Percentiles rank a stretch among this genome's conserved stretches.
phyloP scores from a whole-genome alignment of 2,797 vertebrate species.

The Hyperoplus lanceolatus region DNA sequence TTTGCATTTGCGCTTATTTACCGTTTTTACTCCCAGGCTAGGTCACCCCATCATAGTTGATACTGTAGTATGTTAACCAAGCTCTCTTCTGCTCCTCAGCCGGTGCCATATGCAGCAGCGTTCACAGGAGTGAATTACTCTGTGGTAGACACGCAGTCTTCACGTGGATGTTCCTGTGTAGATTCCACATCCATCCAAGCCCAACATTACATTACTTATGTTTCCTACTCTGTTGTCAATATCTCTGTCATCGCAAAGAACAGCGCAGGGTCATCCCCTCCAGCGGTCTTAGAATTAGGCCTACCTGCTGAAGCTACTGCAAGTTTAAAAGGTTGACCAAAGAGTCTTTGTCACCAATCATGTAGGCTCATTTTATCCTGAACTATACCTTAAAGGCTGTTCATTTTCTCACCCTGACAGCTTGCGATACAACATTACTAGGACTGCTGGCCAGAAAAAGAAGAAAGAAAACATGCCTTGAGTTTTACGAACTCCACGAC shows the following conservation, averaged over 20 bases:
- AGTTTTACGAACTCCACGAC: constrained; percentile 65
- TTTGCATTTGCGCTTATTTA: too few species aligned
- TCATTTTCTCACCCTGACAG: constrained; percentile 39
- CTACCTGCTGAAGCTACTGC: constrained; percentile 21
- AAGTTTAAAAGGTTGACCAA: constrained; percentile 61
- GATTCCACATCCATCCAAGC: fast-evolving
- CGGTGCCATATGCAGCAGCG: constrained; percentile 29
- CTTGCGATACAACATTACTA: constrained; percentile 42
- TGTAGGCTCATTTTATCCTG: background rate
- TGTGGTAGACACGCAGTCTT: constrained; percentile 44
- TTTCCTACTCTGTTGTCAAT: constrained; percentile 68
- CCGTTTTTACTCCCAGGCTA: background rate
- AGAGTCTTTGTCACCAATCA: background rate
- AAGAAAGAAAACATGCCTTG: constrained; percentile 37
- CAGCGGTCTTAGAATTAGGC: constrained; percentile 35
- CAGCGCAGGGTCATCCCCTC: constrained; percentile 61
- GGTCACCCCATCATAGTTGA: background rate
- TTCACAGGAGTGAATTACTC: constrained; percentile 51
- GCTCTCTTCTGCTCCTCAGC: constrained; percentile 53
- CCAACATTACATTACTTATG: constrained; percentile 13
- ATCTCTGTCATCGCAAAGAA: constrained; percentile 70
- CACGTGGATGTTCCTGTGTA: constrained; percentile 54
- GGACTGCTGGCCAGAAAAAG: background rate
- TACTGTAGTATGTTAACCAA: constrained; percentile 10
- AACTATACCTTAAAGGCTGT: background rate